Percentiles rank a stretch among this genome's conserved stretches.
These are phyloP conservation scores for Drosophila teissieri DNA, from an alignment of 1,140 invertebrate genomes.

Conservation along the genomic window DNA sequence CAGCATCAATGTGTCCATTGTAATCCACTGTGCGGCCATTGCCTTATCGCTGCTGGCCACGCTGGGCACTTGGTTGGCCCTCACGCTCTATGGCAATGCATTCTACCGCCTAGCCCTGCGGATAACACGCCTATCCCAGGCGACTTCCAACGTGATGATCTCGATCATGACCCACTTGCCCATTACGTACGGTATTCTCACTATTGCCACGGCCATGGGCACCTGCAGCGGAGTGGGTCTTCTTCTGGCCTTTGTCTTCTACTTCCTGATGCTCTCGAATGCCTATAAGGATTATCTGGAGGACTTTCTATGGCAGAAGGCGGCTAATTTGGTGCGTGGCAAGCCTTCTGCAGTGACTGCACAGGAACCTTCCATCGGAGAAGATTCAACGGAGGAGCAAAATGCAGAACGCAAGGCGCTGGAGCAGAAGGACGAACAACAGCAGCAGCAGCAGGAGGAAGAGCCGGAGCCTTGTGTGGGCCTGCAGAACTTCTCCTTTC, in stretches of 20 bases:
- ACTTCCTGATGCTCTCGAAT: slow-evolving; percentile 88
- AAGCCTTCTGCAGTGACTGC: not conserved
- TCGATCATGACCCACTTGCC: slow-evolving; percentile 82
- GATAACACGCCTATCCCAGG: slow-evolving; percentile 44
- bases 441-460: not conserved
- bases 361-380: not conserved
- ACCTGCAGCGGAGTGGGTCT: slow-evolving; percentile 85
- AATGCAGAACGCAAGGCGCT: not conserved
- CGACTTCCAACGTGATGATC: slow-evolving; percentile 66
- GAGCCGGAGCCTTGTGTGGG: slow-evolving; percentile 47
- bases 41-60: slow-evolving; percentile 55
- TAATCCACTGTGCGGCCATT: slow-evolving; percentile 70
- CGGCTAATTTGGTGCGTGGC: slow-evolving; percentile 60
- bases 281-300: slow-evolving; percentile 91
- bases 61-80: slow-evolving; percentile 52
- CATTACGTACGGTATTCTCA: slow-evolving; percentile 74
- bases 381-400: slow-evolving; percentile 3
- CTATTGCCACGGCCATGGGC: slow-evolving; percentile 70
- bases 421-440: not conserved
- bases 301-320: slow-evolving; percentile 87
- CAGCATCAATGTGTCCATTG: slow-evolving; percentile 67
- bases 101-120: slow-evolving; percentile 61
- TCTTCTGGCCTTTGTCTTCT: slow-evolving; percentile 85
- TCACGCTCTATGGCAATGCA: slow-evolving; percentile 62
- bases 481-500: slow-evolving; percentile 85